Base-by-base conservation (phyloP, 2,113 vertebrate genomes). In the Pristiophorus japonicus region DNA sequence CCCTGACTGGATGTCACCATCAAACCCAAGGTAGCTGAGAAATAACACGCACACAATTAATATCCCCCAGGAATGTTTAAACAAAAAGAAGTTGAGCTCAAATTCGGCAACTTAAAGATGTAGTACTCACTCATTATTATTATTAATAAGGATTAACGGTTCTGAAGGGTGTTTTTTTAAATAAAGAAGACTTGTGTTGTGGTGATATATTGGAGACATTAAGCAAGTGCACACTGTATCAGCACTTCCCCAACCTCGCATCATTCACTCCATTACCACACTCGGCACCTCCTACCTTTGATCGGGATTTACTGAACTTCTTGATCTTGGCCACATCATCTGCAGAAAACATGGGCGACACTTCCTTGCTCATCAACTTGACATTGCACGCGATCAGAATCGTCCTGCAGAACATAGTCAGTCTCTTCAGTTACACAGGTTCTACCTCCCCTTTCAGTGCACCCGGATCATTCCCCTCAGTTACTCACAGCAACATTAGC, bases 311-410 rank as follows among this genome's bases (percentile, higher is more conserved):
- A 96, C 98, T 98, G 97, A 99, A 99, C 95, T 97, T 98, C 96
- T 99, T 98, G 97, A 99, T 99, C 97, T 99, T 99, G 96, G 98
- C 98, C 95, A 99, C 98, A 0, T 99, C 99, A 0, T 98, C 97
- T 0, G 98, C 98, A 0, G 98, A 99, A 96, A 99, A 99, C 11
- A 96, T 96, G 1, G 98, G 98, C 0, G 98, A 97, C 78, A 98
- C 85, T 0, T 99, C 99, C 96, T 99, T 99, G 96, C 97, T 99
- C 99, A 99, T 98, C 91, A 98, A 98, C 95, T 99, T 99, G 96
- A 99, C 97, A 0, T 99, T 97, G 95, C 99, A 99, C 93, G 98
- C 99, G 0, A 99, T 98, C 97, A 99, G 97, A 96, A 99, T 98
- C 27, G 99, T 99, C 97, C 99, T 99, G 96, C n/a, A 95, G 87